Evolutionary conservation across 1,140 invertebrate species (phyloP).

Genomic region (Tetraneura akinire): DNA sequence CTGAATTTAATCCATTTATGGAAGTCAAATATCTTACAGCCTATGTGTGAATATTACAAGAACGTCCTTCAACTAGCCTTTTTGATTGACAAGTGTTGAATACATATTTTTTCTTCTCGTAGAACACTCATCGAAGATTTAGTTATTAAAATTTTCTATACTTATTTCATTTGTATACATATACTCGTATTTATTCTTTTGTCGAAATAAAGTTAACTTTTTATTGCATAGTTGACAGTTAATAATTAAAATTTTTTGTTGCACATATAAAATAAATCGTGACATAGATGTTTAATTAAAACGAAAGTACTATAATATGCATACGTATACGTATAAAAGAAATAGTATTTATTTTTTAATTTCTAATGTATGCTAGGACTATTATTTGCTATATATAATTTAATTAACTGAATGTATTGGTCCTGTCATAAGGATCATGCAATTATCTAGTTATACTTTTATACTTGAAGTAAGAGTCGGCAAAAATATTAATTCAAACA

Average conservation of each 20-base stretch:
- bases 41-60: not conserved
- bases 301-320: not conserved
- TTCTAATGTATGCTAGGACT: not conserved
- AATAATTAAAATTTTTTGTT: too few relatives aligned
- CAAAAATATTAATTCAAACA: not conserved
- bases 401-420: not conserved
- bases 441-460: not conserved
- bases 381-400: not conserved
- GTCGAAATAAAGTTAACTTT: not conserved
- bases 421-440: not conserved
- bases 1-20: conserved; percentile 45
- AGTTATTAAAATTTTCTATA: not conserved
- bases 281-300: not conserved
- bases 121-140: not conserved
- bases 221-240: too few relatives aligned
- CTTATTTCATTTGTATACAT: not conserved
- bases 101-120: not conserved
- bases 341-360: not conserved
- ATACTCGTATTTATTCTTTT: not conserved
- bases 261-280: not conserved
- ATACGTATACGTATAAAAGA: not conserved
- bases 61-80: not conserved
- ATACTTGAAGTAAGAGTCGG: not conserved
- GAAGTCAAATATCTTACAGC: not conserved
- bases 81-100: conserved; percentile 15